A percentile compares a stretch with the other conserved stretches of the same genome.
Conservation (phyloP, 2,797 vertebrate genomes). For the Halcyon badia region DNA sequence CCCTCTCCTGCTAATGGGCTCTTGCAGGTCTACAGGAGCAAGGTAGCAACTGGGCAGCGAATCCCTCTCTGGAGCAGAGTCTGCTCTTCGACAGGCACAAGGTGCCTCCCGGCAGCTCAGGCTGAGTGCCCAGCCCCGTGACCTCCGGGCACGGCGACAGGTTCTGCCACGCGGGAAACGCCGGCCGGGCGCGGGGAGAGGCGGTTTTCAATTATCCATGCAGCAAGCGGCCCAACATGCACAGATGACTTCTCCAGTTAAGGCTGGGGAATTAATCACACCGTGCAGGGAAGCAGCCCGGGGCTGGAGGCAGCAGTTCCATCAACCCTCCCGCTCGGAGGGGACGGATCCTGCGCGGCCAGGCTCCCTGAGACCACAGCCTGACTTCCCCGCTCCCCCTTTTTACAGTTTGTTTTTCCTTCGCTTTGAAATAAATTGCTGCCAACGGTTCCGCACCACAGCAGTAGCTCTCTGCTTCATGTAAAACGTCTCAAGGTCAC, state of each 20-base stretch:
- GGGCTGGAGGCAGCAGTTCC: neutral
- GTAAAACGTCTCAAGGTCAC: constrained; percentile 18
- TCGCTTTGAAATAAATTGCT: neutral
- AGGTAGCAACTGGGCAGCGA: neutral
- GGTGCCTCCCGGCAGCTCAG: neutral
- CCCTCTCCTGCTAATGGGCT: neutral
- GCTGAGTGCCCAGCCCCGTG: fast-evolving
- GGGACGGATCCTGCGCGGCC: fast-evolving
- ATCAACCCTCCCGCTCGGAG: fast-evolving
- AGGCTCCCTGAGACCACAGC: neutral
- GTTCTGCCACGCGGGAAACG: neutral
- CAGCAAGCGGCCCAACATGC: neutral
- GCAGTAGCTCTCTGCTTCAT: neutral
- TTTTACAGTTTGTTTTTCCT: neutral
- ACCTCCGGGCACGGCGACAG: neutral
- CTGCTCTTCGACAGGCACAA: neutral
- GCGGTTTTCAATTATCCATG: neutral
- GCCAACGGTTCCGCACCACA: neutral
- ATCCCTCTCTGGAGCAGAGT: neutral
- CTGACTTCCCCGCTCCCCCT: neutral
- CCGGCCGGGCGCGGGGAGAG: neutral
- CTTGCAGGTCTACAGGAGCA: neutral
- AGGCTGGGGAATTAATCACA: neutral
- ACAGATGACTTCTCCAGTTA: neutral
- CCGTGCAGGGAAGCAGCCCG: neutral